These are phyloP conservation scores for Anolis apletophallus DNA, from an alignment of 2,797 vertebrate species.

Conservation along the genomic window DNA sequence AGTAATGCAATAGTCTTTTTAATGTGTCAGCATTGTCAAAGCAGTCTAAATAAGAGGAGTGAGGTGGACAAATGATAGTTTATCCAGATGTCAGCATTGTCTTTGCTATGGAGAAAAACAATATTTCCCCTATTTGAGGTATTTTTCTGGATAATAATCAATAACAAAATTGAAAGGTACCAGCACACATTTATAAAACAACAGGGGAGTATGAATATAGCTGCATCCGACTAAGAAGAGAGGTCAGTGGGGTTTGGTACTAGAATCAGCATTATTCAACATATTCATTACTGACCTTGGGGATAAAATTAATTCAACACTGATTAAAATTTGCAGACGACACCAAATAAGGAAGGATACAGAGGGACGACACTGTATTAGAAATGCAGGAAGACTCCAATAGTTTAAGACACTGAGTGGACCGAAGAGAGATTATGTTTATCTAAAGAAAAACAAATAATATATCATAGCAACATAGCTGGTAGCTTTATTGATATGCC, in stretches of 20 bases:
- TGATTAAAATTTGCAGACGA: constrained; percentile 52
- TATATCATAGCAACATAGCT: constrained; percentile 27
- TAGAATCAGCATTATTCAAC: constrained; percentile 50
- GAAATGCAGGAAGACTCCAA: constrained; percentile 43
- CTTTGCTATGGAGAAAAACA: constrained; percentile 1
- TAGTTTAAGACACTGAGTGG: constrained; percentile 21
- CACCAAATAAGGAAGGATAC: constrained; percentile 41
- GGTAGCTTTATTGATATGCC: constrained; percentile 24
- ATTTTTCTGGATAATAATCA: constrained; percentile 22
- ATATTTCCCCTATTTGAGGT: constrained; percentile 6
- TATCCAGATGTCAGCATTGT: constrained; percentile 12
- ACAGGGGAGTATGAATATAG: constrained; percentile 66
- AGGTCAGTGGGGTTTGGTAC: constrained; percentile 48
- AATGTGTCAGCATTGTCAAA: background rate
- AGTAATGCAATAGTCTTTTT: constrained; percentile 8
- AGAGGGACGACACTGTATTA: constrained; percentile 50
- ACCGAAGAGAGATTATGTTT: constrained; percentile 51
- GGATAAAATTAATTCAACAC: constrained; percentile 50
- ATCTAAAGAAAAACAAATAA: constrained; percentile 29
- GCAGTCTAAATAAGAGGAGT: background rate
- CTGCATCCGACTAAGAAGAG: constrained; percentile 47
- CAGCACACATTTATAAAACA: constrained; percentile 45
- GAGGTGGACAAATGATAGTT: background rate
- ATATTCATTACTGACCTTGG: constrained; percentile 53
- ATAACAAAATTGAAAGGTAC: constrained; percentile 45